Evolutionary conservation across 1,140 invertebrate genomes (phyloP).

Genomic region (Drosophila murphyi): DNA sequence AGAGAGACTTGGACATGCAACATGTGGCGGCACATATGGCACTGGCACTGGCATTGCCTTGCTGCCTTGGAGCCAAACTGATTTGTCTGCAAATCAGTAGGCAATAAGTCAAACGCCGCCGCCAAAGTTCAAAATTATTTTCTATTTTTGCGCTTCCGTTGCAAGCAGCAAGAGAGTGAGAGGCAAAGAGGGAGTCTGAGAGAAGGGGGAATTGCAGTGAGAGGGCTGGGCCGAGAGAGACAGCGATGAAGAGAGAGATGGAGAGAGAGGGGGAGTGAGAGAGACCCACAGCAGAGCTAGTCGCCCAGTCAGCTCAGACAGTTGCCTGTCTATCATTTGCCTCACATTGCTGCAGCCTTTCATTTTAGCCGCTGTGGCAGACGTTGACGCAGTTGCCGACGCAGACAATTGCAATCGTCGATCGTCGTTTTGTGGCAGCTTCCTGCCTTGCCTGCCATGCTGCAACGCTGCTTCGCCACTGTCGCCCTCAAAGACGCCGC

Average conservation of each 20-base stretch:
- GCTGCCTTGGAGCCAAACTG: conserved; percentile 44
- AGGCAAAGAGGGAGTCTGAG: not conserved
- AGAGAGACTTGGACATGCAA: conserved; percentile 4
- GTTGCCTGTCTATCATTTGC: conserved; percentile 77
- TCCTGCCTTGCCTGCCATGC: conserved; percentile 25
- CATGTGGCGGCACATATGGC: conserved; percentile 38
- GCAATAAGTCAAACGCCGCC: conserved; percentile 79
- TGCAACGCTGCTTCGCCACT: not conserved
- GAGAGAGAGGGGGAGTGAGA: not conserved
- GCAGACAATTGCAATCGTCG: conserved; percentile 43
- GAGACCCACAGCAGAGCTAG: conserved; percentile 20
- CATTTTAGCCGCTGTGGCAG: conserved; percentile 51
- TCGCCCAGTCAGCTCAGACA: conserved; percentile 60
- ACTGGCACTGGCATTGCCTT: conserved; percentile 1
- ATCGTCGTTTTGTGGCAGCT: conserved; percentile 27
- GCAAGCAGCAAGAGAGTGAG: not conserved
- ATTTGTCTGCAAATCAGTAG: conserved; percentile 79
- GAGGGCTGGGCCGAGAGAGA: not conserved
- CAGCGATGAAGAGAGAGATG: not conserved
- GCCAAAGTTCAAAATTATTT: conserved; percentile 76
- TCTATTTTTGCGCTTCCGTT: conserved; percentile 80
- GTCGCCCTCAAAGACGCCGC: conserved; percentile 66
- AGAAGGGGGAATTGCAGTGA: not conserved
- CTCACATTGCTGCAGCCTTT: conserved; percentile 47
- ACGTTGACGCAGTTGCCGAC: conserved; percentile 36